Evolutionary conservation across 2,888 invertebrate species (phyloP).

Genomic region (Acronicta psi): DNA sequence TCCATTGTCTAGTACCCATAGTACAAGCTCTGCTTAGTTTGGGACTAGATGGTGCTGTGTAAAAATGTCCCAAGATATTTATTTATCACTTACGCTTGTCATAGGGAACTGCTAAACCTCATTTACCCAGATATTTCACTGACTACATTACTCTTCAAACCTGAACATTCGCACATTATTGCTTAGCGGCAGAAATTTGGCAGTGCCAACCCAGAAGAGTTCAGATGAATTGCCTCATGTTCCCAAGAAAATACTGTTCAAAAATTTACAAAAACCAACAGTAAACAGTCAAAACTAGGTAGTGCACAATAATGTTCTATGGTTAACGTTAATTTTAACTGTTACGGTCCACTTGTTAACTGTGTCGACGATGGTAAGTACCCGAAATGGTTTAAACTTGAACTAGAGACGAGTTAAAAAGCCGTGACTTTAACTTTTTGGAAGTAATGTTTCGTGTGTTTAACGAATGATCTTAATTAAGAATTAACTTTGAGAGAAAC

Average conservation of each 20-base stretch:
- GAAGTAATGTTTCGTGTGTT: conserved; percentile 18
- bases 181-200: too few species aligned
- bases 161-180: too few species aligned
- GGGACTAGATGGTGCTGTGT: too few species aligned
- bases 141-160: too few species aligned
- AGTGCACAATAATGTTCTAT: conserved; percentile 41
- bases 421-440: conserved; percentile 33
- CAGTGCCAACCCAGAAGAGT: too few species aligned
- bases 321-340: conserved; percentile 44
- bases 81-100: too few species aligned
- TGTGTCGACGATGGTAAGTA: conserved; percentile 62
- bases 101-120: too few species aligned
- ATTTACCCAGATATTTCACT: too few species aligned
- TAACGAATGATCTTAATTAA: conserved; percentile 1
- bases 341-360: conserved; percentile 72
- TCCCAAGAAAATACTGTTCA: background rate
- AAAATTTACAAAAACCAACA: conserved; percentile 21
- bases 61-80: too few species aligned
- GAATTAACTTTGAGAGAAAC: background rate
- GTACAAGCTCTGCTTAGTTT: too few species aligned
- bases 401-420: conserved; percentile 54
- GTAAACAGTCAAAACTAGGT: conserved; percentile 35
- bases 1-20: too few species aligned
- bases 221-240: too few species aligned
- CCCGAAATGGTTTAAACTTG: conserved; percentile 71